Evolutionary conservation across 2,888 invertebrate species (phyloP), one percentile per base, ranked within the genome.

Genomic region (Hyposoter dolosus): DNA sequence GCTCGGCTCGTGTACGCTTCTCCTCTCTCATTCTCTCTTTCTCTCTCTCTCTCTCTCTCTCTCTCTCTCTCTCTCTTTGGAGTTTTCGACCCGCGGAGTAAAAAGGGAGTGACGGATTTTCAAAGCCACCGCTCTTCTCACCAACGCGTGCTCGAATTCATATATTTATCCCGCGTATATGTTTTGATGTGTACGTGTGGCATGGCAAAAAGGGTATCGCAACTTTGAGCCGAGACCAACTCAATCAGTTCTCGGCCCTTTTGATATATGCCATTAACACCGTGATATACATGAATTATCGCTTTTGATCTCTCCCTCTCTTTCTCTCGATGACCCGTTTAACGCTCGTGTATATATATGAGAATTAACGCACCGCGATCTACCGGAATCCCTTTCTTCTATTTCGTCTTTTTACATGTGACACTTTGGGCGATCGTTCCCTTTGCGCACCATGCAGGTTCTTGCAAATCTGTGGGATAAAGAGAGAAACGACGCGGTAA

Each of bases 261-360:
- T 86, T 86, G 81, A 86, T 86, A 86, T 78, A 53, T 80, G 74
- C 81, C 77, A 86, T 86, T 86, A 86, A 86, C 86, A 86, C 86
- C 86, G 86, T 83, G 86, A 86, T 86, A 83, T 86, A 86, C 86
- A 86, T 78, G 81, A 86, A 74, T 81, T 86, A 86, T 86, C 60
- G 85, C 47, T 74, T 60, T 15, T n/a, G 28, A 80, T 83, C 80
- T 77, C 47, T 60, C 47, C 50, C 60, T 65, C 68, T 47, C 53
- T 45, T 19, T 47, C 10, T 60, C 50, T 35, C 63, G 72, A 40
- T 65, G 50, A 28, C 40, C 47, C 53, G 56, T 78, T 68, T 43
- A 28, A 43, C 17, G 19, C 47, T 63, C 12, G 43, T 76, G 63
- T 23, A 47, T 68, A 74, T 68, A 74, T 71, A 79, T 35, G 35